These are phyloP conservation scores for Oncorhynchus kisutch DNA, from an alignment of 2,113 vertebrate species.

Conservation along the genomic window DNA sequence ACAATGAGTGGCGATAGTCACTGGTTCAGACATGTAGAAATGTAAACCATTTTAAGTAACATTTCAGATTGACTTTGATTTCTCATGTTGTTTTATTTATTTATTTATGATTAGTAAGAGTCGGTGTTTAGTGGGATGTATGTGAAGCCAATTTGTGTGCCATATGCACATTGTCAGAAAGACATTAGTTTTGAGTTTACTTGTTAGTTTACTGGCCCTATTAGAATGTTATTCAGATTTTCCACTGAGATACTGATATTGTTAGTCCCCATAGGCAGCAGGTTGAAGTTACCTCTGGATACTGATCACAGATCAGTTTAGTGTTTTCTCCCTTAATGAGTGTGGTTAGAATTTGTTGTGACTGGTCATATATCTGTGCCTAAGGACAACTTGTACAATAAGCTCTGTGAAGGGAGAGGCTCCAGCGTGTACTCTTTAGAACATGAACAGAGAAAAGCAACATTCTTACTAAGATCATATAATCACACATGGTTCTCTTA, in stretches of 20 bases:
- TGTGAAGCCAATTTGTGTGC: conserved; percentile 33
- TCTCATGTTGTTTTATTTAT: conserved; percentile 56
- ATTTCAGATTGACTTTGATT: conserved; percentile 8
- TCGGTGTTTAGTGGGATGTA: conserved; percentile 22
- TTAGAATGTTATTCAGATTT: not conserved
- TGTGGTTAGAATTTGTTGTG: no score
- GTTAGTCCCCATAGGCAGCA: not conserved
- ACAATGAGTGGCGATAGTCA: conserved; percentile 1
- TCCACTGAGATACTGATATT: not conserved
- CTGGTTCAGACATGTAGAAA: conserved; percentile 12
- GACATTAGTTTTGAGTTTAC: conserved; percentile 47
- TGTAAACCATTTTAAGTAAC: conserved; percentile 37
- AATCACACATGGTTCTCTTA: conserved; percentile 21
- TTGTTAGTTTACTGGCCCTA: conserved; percentile 33
- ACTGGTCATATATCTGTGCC: not conserved
- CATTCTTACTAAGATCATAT: conserved; percentile 24
- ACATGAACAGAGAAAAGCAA: not conserved
- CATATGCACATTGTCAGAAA: conserved; percentile 36
- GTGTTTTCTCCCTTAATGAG: no score
- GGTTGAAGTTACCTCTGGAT: not conserved
- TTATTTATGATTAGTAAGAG: conserved; percentile 60
- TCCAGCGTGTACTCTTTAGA: not conserved
- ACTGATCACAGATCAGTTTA: not conserved
- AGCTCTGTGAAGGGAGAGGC: not conserved
- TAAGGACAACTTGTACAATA: not conserved